A percentile compares a stretch with the other conserved stretches of the same genome.
Conservation (phyloP, 1,140 invertebrate species). For the Wiebesia pumilae region DNA sequence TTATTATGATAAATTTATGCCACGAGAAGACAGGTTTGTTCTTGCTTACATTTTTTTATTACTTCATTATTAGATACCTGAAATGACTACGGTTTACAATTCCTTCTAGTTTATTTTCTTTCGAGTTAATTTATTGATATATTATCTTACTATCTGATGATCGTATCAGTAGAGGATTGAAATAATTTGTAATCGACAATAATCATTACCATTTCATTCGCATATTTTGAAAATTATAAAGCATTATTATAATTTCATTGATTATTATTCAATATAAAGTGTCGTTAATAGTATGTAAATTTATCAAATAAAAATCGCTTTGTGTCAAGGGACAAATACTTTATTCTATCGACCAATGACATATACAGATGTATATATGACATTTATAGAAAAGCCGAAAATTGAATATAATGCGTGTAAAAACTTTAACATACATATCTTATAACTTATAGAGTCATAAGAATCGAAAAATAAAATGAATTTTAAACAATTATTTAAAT, state of each 20-base stretch:
- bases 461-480: no score
- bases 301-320: no score
- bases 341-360: no score
- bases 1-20: conserved; percentile 32
- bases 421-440: no score
- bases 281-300: no score
- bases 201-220: not conserved
- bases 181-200: not conserved
- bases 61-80: not conserved
- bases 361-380: no score
- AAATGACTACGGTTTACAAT: not conserved
- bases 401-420: no score
- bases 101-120: not conserved
- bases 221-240: not conserved
- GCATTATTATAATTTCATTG: not conserved
- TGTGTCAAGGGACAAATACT: no score
- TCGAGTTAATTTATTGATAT: not conserved
- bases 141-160: conserved; percentile 5
- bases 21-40: conserved; percentile 37
- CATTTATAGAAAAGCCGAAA: no score
- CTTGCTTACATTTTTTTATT: not conserved
- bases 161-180: not conserved
- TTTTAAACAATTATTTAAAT: no score
- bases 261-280: no score
- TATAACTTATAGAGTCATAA: no score